Base-by-base conservation (phyloP, 1,140 invertebrate genomes). In the Achroia grisella region DNA sequence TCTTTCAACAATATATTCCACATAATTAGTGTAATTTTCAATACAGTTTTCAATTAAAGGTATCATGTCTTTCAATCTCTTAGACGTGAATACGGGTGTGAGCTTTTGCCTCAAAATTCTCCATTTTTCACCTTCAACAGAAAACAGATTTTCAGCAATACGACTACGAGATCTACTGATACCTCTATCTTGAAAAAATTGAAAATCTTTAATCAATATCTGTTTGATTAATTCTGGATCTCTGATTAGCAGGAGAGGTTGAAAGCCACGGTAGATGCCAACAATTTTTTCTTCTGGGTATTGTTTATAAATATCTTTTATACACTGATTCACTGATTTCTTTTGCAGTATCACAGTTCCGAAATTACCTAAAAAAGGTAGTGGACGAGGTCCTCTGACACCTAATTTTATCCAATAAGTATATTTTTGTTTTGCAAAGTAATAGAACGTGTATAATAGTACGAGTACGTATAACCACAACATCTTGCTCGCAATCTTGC, bases 61-160 rank as follows among this genome's bases (percentile, higher is more conserved):
- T 40, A 79, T 86, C 86, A 88, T 88, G 10, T 59, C 81, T 52
- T 87, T 88, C 53, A 91, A 82, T 64, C 90, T 91, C 2, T 86
- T 84, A 0, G 87, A 86, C 1, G 86, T 90, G 48, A 91, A 89
- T 10, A 82, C 82, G 4, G 88, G 88, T 0, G 73, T 80, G 0
- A 90, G 44, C 57, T 87, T 88, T 0, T 70, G 51, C n/a, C 88
- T 56, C 1, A 89, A 35, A 12, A 57, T 61, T 39, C 62, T 80
- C 89, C 88, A 90, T 48, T 71, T 74, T 3, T 74, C 50, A 0
- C 82, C 88, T 33, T 70, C 66, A 23, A 86, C 48, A 10, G 64
- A 61, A 6, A 88, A 72, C 0, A 88, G 48, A 53, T 87, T 74
- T 2, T 56, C 66, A 0, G 76, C 71, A 10, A 89, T 83, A 10